Base-by-base conservation (phyloP, 2,113 vertebrate genomes). In the Pteropus alecto region DNA sequence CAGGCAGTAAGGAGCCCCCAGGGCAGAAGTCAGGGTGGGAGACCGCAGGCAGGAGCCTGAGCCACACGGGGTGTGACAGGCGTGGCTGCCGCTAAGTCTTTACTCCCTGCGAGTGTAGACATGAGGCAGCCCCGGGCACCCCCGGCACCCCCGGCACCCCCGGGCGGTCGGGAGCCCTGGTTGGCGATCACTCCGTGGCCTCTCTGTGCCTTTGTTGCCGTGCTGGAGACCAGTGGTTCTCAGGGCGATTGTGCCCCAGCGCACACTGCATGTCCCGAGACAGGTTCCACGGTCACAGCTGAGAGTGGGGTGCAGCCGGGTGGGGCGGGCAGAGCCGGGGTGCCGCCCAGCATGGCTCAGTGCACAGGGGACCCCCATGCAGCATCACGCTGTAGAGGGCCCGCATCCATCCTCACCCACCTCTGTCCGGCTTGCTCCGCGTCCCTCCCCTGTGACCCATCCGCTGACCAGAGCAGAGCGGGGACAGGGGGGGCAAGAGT, bases 91-190 rank as follows among this genome's bases (percentile, higher is more conserved):
- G 9, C 35, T 0, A 13, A 7, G 63, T 13, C 68, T 41, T 4
- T 0, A 9, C 18, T 51, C 38, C 15, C 38, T 0, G 26, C 5
- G 16, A 24, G 7, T 0, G 18, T 28, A 28, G 41, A 19, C 2
- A 0, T 10, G 0, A 2, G 22, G 61, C 19, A 22, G 11, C 22
- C n/a, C 5, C 7, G 0, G n/a, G n/a, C n/a, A n/a, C n/a, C n/a
- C n/a, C n/a, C n/a, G n/a, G n/a, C 38, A 38, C 38, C 38, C 38
- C 38, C 38, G 46, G 7, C 58, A 3, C 12, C 46, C 11, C 85
- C 21, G 46, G 56, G 0, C 22, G 24, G 60, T 5, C 0, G 0
- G 54, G 60, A 3, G 0, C 48, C 5, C 0, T 6, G 54, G 28
- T 5, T 0, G 6, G 38, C 12, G 1, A 13, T 33, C 7, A 43